Base-by-base conservation (phyloP, 1,140 invertebrate species). In the Sarcophaga peregrina region DNA sequence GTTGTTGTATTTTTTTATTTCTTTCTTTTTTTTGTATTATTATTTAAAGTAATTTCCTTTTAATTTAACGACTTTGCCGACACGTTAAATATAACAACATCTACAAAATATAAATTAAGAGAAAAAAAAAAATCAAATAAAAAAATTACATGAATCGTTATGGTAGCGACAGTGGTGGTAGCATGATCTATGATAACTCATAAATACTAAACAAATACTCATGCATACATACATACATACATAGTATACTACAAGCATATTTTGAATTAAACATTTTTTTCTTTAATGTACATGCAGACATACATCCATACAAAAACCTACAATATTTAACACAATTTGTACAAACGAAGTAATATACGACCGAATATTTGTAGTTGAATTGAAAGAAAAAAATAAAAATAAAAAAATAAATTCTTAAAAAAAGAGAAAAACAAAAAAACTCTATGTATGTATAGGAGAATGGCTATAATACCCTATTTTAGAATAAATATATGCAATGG, bases 1-100 rank as follows among this genome's bases (percentile, higher is more conserved):
- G 52, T 9, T 17, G n/a, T 68, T 68, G 5, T 62, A 15, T 62
- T 15, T 68, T 68, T 68, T 68, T n/a, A n/a, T n/a, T 37, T 37
- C 4, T 37, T 1, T 37, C 4, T 37, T 37, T 37, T 37, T 37
- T 37, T 37, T 25, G 62, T 25, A 20, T 72, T 20, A 72, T 50
- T 50, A 50, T n/a, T 50, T 50, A 50, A 78, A 78, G 48, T 78
- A 78, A 50, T 78, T 78, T 50, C 47, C 75, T 78, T 78, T 78
- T 78, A 78, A 78, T 78, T 78, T 78, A 78, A 78, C 25, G 47
- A 52, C 75, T 78, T 78, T 78, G 20, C 75, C 75, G 47, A 78
- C 75, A 78, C 75, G 75, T 78, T 78, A 52, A 78, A 20, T 52
- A 78, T 78, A 78, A 78, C 75, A 78, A 78, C 75, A 78, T 78